phyloP scores from a whole-genome alignment of 2,113 vertebrate genomes.

The Marmota flaviventris region DNA sequence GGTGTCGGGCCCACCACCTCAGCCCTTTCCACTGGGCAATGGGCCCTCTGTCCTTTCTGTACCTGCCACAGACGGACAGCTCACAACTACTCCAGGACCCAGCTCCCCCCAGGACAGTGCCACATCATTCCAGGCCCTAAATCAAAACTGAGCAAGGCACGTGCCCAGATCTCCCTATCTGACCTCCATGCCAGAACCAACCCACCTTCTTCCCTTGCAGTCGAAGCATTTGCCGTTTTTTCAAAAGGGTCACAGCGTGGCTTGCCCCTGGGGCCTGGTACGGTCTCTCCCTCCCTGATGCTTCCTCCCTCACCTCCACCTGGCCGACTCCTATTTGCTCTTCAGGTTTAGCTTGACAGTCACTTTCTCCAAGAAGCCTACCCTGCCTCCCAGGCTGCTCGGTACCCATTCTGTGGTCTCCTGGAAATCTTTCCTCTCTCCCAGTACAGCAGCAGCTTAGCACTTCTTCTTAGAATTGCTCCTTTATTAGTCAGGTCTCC shows the following conservation, averaged over 20 bases:
- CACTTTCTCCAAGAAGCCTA: not conserved
- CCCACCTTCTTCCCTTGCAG: not conserved
- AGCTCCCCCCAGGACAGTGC: not conserved
- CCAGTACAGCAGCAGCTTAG: not conserved
- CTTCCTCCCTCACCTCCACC: not conserved
- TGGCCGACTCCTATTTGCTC: not conserved
- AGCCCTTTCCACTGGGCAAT: accelerated
- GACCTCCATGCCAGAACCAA: not conserved
- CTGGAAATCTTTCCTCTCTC: not conserved
- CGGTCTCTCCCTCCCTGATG: accelerated
- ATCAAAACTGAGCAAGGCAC: not conserved
- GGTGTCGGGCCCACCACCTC: not conserved
- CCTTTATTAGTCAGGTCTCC: not conserved
- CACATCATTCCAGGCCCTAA: accelerated
- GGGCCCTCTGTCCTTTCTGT: not conserved
- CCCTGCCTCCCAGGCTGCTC: not conserved
- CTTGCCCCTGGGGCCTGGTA: too few relatives aligned
- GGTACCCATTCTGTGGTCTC: not conserved
- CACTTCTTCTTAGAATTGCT: not conserved
- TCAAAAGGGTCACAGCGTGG: not conserved
- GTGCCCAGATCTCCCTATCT: not conserved
- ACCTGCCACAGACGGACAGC: accelerated
- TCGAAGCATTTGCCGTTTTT: not conserved
- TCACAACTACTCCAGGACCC: not conserved
- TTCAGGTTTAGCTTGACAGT: not conserved